Conservation (phyloP, 2,888 invertebrate species). For the Napeogenes inachia region DNA sequence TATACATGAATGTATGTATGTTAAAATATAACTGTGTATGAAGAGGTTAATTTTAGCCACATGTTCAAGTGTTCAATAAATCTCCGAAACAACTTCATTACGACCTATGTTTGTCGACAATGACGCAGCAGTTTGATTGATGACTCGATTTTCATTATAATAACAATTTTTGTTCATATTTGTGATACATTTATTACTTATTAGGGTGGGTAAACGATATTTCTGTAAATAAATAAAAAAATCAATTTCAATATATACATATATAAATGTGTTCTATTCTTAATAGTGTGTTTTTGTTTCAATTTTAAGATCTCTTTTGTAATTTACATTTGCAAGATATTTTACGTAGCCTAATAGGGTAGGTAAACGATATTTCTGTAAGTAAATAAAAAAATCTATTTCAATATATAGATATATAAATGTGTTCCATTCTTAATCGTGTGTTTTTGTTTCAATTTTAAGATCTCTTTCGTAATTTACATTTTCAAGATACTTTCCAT, state of each 20-base stretch:
- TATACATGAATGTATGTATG: neutral
- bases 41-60: slow-evolving; percentile 64
- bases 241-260: too few relatives aligned
- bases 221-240: too few relatives aligned
- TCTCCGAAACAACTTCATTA: slow-evolving; percentile 68
- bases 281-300: neutral
- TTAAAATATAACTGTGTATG: slow-evolving; percentile 15
- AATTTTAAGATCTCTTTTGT: neutral
- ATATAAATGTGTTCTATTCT: too few relatives aligned
- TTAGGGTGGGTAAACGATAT: neutral
- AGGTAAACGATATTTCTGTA: too few relatives aligned
- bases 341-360: too few relatives aligned
- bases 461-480: too few relatives aligned
- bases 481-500: too few relatives aligned
- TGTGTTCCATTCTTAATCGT: too few relatives aligned
- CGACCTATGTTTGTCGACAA: slow-evolving; percentile 35
- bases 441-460: neutral
- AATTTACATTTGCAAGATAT: too few relatives aligned
- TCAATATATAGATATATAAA: too few relatives aligned
- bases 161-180: slow-evolving; percentile 27
- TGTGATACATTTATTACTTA: neutral
- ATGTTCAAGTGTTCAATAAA: slow-evolving; percentile 57
- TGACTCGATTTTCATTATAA: slow-evolving; percentile 39
- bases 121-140: slow-evolving; percentile 31
- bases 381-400: too few relatives aligned